phyloP scores from a whole-genome alignment of 2,797 vertebrate species.

The Argyrosomus regius region DNA sequence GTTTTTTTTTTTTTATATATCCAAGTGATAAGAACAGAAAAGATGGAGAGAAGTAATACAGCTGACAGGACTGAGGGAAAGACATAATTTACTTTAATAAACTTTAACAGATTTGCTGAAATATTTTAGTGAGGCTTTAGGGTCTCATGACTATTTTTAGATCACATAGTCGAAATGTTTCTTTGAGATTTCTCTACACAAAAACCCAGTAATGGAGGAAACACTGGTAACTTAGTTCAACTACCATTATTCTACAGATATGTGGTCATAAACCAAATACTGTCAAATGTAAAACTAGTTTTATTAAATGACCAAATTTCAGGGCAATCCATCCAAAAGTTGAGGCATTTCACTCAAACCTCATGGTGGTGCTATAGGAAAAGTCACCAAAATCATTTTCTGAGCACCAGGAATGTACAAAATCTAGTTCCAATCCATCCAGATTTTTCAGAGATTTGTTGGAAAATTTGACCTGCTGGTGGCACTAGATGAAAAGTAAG shows the following conservation, averaged over 20 bases:
- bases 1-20: slow-evolving; percentile 6
- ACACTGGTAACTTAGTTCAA: neutral
- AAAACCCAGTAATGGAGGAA: neutral
- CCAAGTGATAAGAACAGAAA: neutral
- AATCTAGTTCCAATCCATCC: neutral
- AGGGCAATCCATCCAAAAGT: neutral
- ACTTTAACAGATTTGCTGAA: neutral
- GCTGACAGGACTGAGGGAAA: neutral
- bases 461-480: neutral
- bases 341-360: neutral
- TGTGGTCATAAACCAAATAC: neutral
- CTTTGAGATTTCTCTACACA: neutral
- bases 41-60: neutral
- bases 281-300: no score
- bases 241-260: neutral
- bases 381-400: neutral
- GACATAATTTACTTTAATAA: neutral
- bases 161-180: neutral
- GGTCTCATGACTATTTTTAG: slow-evolving; percentile 2
- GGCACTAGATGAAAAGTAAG: neutral
- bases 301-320: neutral
- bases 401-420: neutral
- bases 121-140: neutral
- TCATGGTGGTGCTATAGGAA: neutral
- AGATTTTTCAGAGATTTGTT: neutral